Conservation (phyloP, 30 jellyfish, hydroid and myxozoan genomes). For the Pelagia noctiluca region DNA sequence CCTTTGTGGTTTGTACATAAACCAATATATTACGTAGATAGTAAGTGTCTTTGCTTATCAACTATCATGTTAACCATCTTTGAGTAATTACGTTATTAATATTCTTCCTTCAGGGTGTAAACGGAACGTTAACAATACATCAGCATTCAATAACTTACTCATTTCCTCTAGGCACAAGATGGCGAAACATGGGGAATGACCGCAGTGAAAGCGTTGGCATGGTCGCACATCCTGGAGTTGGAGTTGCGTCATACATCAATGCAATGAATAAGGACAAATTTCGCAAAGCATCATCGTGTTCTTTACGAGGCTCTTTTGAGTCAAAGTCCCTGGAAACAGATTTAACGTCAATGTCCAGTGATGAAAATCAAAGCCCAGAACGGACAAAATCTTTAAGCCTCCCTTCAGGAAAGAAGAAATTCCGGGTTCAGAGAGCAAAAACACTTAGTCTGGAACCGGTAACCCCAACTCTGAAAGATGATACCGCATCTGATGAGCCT, state of each 20-base stretch:
- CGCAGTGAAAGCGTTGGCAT: constrained; percentile 34
- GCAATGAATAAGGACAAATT: constrained; percentile 70
- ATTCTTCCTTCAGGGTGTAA: no score
- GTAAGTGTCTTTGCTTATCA: no score
- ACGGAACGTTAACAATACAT: no score
- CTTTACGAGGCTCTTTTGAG: constrained; percentile 30
- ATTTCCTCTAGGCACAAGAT: constrained; percentile 14
- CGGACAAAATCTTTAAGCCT: no score
- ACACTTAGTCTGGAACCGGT: constrained; percentile 51
- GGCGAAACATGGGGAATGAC: constrained; percentile 8
- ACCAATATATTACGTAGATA: no score
- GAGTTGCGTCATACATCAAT: constrained; percentile 75
- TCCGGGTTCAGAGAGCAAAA: constrained; percentile 47
- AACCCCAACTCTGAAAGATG: constrained; percentile 51
- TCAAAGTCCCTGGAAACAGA: neutral
- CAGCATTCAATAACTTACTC: neutral
- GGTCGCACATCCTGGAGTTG: constrained; percentile 67
- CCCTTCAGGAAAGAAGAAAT: constrained; percentile 12
- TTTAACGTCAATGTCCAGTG: constrained; percentile 43
- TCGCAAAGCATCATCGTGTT: constrained; percentile 65
- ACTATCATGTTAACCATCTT: no score
- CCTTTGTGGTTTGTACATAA: no score
- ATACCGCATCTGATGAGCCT: neutral
- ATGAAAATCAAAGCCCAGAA: no score
- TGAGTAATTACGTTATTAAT: no score